Percentiles rank a stretch among this genome's conserved stretches.
These are phyloP conservation scores for human (Homo sapiens) DNA, from an alignment of 2,113 vertebrate genomes.

Conservation along the genomic window DNA sequence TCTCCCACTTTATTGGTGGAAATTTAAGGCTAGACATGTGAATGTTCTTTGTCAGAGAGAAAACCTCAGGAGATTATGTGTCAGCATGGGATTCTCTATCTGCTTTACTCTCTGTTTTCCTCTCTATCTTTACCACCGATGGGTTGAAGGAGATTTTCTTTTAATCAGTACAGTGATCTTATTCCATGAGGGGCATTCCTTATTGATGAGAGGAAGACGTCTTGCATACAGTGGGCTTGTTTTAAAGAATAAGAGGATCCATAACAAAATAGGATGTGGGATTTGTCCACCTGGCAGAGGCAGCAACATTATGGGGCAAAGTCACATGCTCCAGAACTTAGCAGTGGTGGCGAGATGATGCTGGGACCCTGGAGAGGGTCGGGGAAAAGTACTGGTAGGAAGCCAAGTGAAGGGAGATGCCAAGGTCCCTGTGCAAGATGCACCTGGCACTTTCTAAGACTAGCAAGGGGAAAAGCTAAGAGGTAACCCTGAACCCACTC, in stretches of 20 bases:
- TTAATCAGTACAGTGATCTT: fast-evolving
- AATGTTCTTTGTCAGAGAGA: not conserved
- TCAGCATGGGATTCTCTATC: not conserved
- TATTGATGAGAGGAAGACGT: not conserved
- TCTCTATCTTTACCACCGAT: not conserved
- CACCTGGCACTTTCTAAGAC: not conserved
- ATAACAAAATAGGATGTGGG: not conserved
- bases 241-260: not conserved
- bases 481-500: too few species aligned
- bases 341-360: fast-evolving
- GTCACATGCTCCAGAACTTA: fast-evolving
- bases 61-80: not conserved
- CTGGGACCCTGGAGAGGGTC: not conserved
- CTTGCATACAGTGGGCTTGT: fast-evolving
- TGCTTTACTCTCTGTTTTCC: not conserved
- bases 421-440: fast-evolving
- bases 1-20: not conserved
- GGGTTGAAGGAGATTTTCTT: not conserved
- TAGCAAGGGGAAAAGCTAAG: too few species aligned
- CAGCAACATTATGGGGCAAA: too few species aligned
- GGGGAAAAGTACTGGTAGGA: fast-evolving
- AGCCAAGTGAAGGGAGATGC: not conserved
- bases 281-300: not conserved
- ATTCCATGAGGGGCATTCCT: not conserved
- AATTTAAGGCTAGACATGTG: not conserved